Conservation (phyloP, 2,113 vertebrate genomes). For the Ranitomeya imitator region DNA sequence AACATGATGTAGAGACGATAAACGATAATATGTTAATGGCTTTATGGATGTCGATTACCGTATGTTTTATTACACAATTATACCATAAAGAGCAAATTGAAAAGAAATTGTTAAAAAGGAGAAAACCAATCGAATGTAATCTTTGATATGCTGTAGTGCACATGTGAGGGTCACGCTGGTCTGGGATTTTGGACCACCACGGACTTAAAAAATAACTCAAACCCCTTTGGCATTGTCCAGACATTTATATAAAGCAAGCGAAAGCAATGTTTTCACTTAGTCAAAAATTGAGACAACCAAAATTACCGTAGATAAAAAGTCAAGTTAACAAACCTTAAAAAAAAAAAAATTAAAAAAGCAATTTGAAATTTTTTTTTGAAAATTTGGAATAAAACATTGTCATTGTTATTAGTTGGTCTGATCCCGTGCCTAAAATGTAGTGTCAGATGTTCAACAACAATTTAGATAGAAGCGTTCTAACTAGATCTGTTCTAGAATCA, state of each 20-base stretch:
- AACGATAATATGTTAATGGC: background rate
- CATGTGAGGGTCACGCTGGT: background rate
- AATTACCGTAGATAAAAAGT: no score
- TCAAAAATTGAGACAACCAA: no score
- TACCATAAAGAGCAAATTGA: background rate
- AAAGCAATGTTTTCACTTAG: background rate
- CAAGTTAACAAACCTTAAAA: no score
- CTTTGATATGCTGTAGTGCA: background rate
- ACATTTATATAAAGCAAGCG: background rate
- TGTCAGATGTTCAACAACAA: no score
- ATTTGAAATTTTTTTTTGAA: no score
- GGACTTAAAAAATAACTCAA: background rate
- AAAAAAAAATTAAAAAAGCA: no score
- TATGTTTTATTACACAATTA: background rate
- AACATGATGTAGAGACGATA: background rate
- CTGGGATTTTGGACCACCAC: background rate
- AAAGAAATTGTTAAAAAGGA: background rate
- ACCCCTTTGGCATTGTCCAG: background rate
- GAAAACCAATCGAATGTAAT: background rate
- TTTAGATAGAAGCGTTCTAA: no score
- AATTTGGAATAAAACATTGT: no score
- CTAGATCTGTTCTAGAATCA: no score
- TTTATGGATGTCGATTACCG: background rate
- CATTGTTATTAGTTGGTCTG: no score
- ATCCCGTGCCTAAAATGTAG: no score